A percentile compares a stretch with the other conserved stretches of the same genome.
These are phyloP conservation scores for Stomorhina lunata DNA, from an alignment of 2,888 invertebrate genomes.

Conservation along the genomic window DNA sequence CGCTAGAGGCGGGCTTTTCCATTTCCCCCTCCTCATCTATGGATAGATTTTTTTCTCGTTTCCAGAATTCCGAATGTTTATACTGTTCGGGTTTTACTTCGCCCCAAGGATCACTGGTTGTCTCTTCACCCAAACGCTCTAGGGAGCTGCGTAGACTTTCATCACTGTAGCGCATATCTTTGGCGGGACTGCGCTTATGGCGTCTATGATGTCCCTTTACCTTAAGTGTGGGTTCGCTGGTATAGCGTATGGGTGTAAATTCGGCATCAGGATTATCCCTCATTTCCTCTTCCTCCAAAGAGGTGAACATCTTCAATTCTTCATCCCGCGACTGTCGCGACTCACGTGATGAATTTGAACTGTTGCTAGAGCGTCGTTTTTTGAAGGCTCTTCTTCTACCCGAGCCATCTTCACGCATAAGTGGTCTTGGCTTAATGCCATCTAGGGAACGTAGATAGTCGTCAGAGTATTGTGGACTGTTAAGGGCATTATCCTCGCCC, in stretches of 20 bases:
- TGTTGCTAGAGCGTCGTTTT: conserved; percentile 82
- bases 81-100: conserved; percentile 77
- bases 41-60: conserved; percentile 76
- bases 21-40: conserved; percentile 75
- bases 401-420: conserved; percentile 84
- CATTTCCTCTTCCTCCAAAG: conserved; percentile 83
- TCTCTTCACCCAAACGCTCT: conserved; percentile 77
- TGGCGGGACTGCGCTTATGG: conserved; percentile 77
- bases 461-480: conserved; percentile 77
- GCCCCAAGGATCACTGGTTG: conserved; percentile 78
- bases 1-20: conserved; percentile 69
- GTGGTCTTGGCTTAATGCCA: conserved; percentile 83
- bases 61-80: conserved; percentile 78
- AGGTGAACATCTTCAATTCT: conserved; percentile 84
- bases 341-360: conserved; percentile 82
- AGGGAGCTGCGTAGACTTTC: conserved; percentile 69
- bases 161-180: conserved; percentile 70
- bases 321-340: conserved; percentile 84
- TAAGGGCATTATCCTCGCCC: conserved; percentile 73
- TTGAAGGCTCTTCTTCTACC: conserved; percentile 83
- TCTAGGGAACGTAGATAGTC: conserved; percentile 83
- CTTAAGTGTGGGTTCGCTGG: conserved; percentile 75
- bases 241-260: conserved; percentile 77
- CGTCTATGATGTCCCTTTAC: conserved; percentile 75
- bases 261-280: conserved; percentile 71